phyloP scores from a whole-genome alignment of 2,113 vertebrate species.

The Malurus alboscapulatus region DNA sequence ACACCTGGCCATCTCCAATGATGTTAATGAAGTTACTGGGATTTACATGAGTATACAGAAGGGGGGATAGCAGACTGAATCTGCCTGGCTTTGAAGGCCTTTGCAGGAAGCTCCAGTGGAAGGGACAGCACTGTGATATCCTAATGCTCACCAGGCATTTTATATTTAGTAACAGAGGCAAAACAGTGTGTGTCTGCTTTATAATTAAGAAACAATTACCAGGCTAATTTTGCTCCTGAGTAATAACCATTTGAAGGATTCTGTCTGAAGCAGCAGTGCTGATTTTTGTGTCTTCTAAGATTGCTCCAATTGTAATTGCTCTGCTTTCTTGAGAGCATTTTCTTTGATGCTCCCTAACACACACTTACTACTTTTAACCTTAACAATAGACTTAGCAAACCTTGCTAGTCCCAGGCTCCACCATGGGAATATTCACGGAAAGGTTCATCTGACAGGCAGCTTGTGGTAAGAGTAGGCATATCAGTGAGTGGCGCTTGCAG shows the following conservation, averaged over 20 bases:
- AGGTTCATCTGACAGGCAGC: neutral
- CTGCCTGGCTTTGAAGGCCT: conserved; percentile 17
- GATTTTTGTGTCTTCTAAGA: neutral
- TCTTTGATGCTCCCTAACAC: conserved; percentile 45
- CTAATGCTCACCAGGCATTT: neutral
- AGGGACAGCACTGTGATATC: neutral
- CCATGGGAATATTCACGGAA: neutral
- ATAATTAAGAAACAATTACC: neutral
- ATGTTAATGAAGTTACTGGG: conserved; percentile 38
- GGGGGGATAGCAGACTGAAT: neutral
- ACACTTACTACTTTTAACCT: conserved; percentile 34
- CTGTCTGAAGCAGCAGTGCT: neutral
- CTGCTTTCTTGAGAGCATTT: neutral
- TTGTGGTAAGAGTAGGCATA: neutral
- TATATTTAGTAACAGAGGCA: neutral
- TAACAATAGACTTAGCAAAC: neutral
- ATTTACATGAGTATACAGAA: conserved; percentile 18
- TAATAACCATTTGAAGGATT: neutral
- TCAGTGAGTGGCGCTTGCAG: neutral
- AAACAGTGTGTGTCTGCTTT: neutral
- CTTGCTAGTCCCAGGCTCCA: neutral
- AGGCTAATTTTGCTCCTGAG: neutral
- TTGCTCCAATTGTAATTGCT: neutral
- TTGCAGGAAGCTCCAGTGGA: neutral
- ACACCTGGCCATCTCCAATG: neutral